Conservation (phyloP, 2,113 vertebrate genomes). For the Chionis minor region DNA sequence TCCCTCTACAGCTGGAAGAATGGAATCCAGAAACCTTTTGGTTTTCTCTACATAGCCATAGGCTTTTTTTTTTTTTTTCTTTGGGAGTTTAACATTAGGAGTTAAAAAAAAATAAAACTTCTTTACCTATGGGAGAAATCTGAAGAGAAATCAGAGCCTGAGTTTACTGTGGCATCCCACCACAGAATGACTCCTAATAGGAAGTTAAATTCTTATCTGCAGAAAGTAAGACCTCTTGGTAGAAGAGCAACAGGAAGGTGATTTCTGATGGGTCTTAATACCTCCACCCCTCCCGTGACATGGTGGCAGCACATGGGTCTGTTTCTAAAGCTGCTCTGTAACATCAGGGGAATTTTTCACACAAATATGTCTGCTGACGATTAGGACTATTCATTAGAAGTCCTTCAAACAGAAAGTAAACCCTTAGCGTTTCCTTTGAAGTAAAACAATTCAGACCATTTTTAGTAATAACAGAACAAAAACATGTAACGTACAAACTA, state of each 20-base stretch:
- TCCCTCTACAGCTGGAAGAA: background rate
- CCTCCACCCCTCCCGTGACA: background rate
- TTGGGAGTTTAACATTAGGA: background rate
- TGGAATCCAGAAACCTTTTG: background rate
- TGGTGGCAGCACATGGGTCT: fast-evolving
- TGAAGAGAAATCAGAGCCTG: background rate
- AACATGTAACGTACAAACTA: background rate
- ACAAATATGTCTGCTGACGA: background rate
- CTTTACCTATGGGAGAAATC: slow-evolving; percentile 7
- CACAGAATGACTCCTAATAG: background rate
- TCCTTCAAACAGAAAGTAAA: background rate
- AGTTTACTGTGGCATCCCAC: background rate
- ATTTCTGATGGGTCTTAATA: background rate
- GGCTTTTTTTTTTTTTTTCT: background rate
- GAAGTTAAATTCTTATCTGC: background rate
- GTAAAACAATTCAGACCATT: background rate
- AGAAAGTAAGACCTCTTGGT: background rate
- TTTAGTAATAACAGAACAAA: background rate
- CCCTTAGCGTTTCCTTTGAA: background rate
- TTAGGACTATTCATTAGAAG: background rate
- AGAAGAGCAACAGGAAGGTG: too few species aligned
- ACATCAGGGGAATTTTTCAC: background rate
- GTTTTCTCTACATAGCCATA: background rate
- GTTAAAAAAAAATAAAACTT: background rate
- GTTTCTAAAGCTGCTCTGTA: background rate